Evolutionary conservation across 2,888 invertebrate species (phyloP).

Genomic region (Drosophila quinaria): DNA sequence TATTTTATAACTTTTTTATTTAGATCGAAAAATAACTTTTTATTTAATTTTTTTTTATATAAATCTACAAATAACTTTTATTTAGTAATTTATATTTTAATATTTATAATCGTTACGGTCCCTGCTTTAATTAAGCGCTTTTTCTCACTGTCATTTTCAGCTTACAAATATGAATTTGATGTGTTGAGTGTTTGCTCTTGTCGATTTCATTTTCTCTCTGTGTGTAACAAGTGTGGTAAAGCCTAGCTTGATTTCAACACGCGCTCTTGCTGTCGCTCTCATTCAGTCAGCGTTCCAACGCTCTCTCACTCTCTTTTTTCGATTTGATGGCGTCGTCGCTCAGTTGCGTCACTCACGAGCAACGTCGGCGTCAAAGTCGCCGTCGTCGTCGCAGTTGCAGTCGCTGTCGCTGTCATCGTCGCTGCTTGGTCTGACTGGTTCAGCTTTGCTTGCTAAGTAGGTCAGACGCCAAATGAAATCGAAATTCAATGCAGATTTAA

Average conservation of each 20-base stretch:
- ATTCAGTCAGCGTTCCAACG: conserved; percentile 7
- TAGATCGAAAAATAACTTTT: too few relatives aligned
- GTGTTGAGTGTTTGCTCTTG: conserved; percentile 4
- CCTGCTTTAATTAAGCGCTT: background rate
- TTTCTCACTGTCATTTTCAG: conserved; percentile 31
- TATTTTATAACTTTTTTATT: too few relatives aligned
- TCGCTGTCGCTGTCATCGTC: conserved; percentile 24
- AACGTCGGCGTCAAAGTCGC: conserved; percentile 19
- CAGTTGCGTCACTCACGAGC: conserved; percentile 63
- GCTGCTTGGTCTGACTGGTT: conserved; percentile 82
- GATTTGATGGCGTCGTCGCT: conserved; percentile 34
- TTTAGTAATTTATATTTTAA: too few relatives aligned
- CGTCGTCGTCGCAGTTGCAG: conserved; percentile 25
- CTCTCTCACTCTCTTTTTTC: conserved; percentile 10
- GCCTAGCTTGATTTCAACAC: conserved; percentile 44
- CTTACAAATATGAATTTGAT: conserved; percentile 37
- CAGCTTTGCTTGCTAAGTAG: conserved; percentile 86
- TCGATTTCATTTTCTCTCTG: background rate
- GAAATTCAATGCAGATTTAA: conserved; percentile 82
- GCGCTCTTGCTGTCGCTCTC: conserved; percentile 25
- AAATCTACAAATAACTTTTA: too few relatives aligned
- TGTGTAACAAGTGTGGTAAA: conserved; percentile 41
- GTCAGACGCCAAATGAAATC: conserved; percentile 84
- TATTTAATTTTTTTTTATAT: background rate
- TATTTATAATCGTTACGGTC: too few relatives aligned